Evolutionary conservation across 1,140 invertebrate genomes (phyloP), one percentile per base, ranked within the genome.

Genomic region (Atta colombica): DNA sequence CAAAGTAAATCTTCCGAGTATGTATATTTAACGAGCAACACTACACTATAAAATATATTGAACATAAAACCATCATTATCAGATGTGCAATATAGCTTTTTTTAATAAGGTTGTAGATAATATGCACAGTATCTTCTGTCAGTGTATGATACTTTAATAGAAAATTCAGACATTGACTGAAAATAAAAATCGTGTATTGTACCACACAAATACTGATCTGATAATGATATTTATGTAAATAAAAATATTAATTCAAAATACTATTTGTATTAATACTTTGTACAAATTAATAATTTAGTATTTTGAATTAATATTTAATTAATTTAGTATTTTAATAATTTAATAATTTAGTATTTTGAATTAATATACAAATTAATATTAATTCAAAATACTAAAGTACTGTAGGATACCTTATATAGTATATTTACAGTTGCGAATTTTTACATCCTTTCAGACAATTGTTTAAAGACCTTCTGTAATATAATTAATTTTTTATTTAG

Each of bases 1-100:
- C 21, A 21, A n/a, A 39, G 14, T 55, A 39, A 39, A 81, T 69
- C 10, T 45, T 77, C 14, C 12, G 4, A 58, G 31, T 16, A 14
- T 69, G 14, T 16, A 14, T 69, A 8, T 55, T 31, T 14, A 35
- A 28, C 10, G 63, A 69, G n/a, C n/a, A 21, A n/a, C 51, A 45
- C n/a, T 25, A 28, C 8, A 39, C 35, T 53, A 21, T 68, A 60
- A 80, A 80, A 81, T 63, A 28, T 45, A 25, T 14, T 28, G 25
- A 77, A 18, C 28, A 51, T 63, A 45, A n/a, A 21, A 28, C 3
- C 61, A 25, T 68, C 14, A 53, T 78, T 51, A 25, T 25, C 25
- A 60, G n/a, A 16, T 6, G 4, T 18, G 31, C 65, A 18, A 21
- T 51, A 21, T 68, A 49, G 31, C n/a, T 10, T 14, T 69, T 35